A percentile compares a stretch with the other conserved stretches of the same genome.
phyloP scores from a whole-genome alignment of 2,888 invertebrate genomes.

The Drosophila austrosaltans region DNA sequence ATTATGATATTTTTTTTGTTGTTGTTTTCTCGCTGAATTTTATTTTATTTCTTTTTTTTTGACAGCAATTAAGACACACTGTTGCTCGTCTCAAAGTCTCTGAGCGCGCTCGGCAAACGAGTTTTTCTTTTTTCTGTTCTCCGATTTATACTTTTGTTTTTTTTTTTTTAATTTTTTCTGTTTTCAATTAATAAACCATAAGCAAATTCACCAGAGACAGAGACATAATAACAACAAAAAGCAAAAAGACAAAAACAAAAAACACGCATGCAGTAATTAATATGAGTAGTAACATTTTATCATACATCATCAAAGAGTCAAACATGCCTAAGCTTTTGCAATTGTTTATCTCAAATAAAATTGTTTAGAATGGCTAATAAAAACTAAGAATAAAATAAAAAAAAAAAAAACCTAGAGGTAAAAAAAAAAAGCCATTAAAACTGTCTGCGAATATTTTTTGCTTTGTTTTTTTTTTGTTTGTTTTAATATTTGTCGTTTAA shows the following conservation, averaged over 20 bases:
- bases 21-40: not conserved
- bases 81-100: slow-evolving; percentile 32
- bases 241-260: slow-evolving; percentile 43
- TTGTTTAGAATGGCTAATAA: not conserved
- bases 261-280: slow-evolving; percentile 34
- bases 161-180: slow-evolving; percentile 6
- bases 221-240: slow-evolving; percentile 35
- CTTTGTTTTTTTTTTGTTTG: not conserved
- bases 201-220: slow-evolving; percentile 43
- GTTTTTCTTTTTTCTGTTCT: slow-evolving; percentile 24
- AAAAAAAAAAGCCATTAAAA: slow-evolving; percentile 8
- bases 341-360: slow-evolving; percentile 1
- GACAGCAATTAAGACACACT: slow-evolving; percentile 14
- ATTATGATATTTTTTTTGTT: slow-evolving; percentile 33
- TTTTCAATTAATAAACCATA: slow-evolving; percentile 60
- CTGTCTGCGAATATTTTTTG: slow-evolving; percentile 17
- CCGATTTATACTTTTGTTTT: no score
- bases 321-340: slow-evolving; percentile 30
- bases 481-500: not conserved
- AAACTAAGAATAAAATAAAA: not conserved
- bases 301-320: slow-evolving; percentile 26
- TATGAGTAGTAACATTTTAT: slow-evolving; percentile 21
- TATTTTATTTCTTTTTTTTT: slow-evolving; percentile 23
- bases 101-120: slow-evolving; percentile 20
- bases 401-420: not conserved